A percentile compares a stretch with the other conserved stretches of the same genome.
Conservation (phyloP, 1,140 invertebrate species). For the Drosophila mauritiana region DNA sequence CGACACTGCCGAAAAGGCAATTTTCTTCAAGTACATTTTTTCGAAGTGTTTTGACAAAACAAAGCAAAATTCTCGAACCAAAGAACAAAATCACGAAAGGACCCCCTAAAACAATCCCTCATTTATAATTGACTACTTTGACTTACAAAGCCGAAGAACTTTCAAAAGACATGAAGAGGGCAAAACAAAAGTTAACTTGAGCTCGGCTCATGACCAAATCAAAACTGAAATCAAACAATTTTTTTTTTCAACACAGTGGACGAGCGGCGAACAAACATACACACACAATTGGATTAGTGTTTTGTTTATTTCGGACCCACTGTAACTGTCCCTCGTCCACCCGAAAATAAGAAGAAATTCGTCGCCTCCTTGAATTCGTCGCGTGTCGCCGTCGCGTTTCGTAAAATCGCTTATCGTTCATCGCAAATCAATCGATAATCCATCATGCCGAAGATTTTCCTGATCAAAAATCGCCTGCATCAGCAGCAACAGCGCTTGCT, state of each 20-base stretch:
- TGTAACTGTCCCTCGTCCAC: constrained; percentile 31
- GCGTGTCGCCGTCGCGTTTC: constrained; percentile 34
- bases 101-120: not conserved
- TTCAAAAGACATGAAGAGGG: constrained; percentile 50
- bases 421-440: constrained; percentile 5
- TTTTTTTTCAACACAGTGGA: constrained; percentile 26
- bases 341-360: constrained; percentile 14
- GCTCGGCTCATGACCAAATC: constrained; percentile 43
- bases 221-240: constrained; percentile 27
- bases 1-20: not conserved
- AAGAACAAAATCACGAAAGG: not conserved
- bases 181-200: constrained; percentile 49
- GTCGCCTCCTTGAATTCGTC: constrained; percentile 8
- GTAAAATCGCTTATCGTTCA: constrained; percentile 9
- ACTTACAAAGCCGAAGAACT: constrained; percentile 6
- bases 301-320: constrained; percentile 65
- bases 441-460: constrained; percentile 94
- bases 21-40: constrained; percentile 45
- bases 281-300: constrained; percentile 83
- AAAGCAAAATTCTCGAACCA: constrained; percentile 15
- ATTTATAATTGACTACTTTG: not conserved
- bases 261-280: constrained; percentile 67
- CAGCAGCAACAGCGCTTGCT: constrained; percentile 93
- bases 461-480: constrained; percentile 94
- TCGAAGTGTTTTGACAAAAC: constrained; percentile 35